A percentile compares a stretch with the other conserved stretches of the same genome.
phyloP scores from a whole-genome alignment of 1,140 invertebrate genomes.

The Conus betulinus region DNA sequence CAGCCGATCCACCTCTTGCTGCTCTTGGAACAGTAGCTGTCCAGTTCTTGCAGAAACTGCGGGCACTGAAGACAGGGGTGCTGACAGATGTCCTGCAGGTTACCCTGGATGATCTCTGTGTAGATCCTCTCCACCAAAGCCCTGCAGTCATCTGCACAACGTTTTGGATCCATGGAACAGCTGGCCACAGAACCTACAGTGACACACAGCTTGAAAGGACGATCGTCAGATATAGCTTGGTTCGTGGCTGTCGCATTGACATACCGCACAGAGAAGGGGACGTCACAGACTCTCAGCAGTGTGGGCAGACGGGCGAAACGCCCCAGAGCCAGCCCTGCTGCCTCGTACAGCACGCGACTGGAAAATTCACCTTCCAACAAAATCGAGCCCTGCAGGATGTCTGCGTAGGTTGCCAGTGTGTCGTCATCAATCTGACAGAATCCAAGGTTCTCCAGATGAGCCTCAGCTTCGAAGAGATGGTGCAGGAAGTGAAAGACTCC shows the following conservation, averaged over 20 bases:
- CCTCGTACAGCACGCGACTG: conserved; percentile 14
- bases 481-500: not conserved
- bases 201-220: not conserved
- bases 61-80: not conserved
- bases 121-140: conserved; percentile 8
- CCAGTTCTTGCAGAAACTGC: not conserved
- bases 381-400: conserved; percentile 7
- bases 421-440: not conserved
- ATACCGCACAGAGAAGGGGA: not conserved
- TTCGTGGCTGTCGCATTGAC: not conserved
- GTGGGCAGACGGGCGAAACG: not conserved
- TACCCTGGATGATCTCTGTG: not conserved
- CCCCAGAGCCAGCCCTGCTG: conserved; percentile 23
- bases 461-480: not conserved
- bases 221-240: not conserved
- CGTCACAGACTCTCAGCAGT: conserved; percentile 25
- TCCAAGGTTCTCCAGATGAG: not conserved
- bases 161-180: not conserved
- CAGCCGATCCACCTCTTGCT: not conserved
- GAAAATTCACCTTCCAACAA: not conserved
- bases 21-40: not conserved
- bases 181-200: not conserved
- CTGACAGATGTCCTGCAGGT: not conserved
- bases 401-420: not conserved
- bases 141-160: not conserved